phyloP scores from a whole-genome alignment of 1,140 invertebrate species.

The Brachionus plicatilis region DNA sequence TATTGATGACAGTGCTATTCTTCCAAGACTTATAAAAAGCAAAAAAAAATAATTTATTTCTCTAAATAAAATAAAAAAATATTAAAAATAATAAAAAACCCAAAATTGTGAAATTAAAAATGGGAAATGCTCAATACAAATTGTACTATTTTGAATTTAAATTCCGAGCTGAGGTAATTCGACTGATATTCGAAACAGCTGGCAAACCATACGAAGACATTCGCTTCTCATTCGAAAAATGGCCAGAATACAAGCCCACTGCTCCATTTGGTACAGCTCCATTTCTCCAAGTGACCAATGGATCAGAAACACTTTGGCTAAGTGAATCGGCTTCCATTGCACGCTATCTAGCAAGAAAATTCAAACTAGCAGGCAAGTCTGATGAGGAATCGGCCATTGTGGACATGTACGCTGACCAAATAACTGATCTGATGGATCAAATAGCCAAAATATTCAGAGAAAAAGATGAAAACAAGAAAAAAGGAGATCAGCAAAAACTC shows the following conservation, averaged over 20 bases:
- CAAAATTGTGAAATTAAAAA: neutral
- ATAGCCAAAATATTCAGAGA: neutral
- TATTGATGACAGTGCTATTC: no score
- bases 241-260: neutral
- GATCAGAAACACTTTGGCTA: neutral
- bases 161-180: neutral
- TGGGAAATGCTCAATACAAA: neutral
- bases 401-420: conserved; percentile 20
- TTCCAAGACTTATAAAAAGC: no score
- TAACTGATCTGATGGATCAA: neutral
- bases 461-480: conserved; percentile 23
- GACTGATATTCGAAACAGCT: conserved; percentile 15
- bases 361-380: conserved; percentile 2
- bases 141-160: conserved; percentile 17
- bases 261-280: conserved; percentile 42
- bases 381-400: neutral
- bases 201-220: conserved; percentile 4
- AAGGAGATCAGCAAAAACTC: neutral
- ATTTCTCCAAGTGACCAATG: neutral
- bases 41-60: no score
- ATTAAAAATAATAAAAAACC: no score
- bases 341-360: neutral
- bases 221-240: neutral
- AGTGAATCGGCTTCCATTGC: neutral
- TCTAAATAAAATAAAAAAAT: no score